A percentile compares a stretch with the other conserved stretches of the same genome.
These are phyloP conservation scores for Cantharis nigra DNA, from an alignment of 2,888 invertebrate species.

Conservation along the genomic window DNA sequence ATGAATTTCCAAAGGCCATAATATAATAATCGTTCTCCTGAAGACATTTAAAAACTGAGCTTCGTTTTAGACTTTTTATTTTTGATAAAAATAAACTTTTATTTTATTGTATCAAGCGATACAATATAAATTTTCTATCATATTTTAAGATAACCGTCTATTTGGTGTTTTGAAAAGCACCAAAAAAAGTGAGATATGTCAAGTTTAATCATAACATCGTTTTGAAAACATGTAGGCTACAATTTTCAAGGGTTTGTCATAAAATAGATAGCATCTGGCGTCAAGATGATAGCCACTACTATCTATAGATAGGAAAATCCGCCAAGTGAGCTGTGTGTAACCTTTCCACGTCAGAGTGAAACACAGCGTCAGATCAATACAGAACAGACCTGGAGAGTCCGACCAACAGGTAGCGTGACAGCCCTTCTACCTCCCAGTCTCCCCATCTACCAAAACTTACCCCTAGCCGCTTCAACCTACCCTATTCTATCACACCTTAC, in stretches of 20 bases:
- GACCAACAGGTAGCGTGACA: constrained; percentile 50
- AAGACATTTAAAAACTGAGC: neutral
- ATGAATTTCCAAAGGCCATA: neutral
- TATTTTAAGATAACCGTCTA: neutral
- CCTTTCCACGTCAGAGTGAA: constrained; percentile 42
- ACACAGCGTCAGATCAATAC: constrained; percentile 43
- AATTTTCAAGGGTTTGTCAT: constrained; percentile 8
- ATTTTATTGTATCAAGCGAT: neutral
- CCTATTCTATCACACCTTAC: constrained; percentile 19
- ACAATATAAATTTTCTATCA: neutral
- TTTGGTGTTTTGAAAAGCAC: neutral
- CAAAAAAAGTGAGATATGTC: neutral
- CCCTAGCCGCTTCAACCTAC: constrained; percentile 21
- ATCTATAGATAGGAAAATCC: constrained; percentile 33
- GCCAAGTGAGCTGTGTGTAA: constrained; percentile 41
- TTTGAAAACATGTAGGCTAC: constrained; percentile 1
- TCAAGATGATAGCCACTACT: constrained; percentile 16
- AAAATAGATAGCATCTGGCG: constrained; percentile 13
- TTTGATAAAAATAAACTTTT: neutral
- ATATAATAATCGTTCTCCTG: neutral
- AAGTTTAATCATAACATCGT: neutral
- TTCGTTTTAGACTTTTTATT: neutral
- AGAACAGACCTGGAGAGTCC: constrained; percentile 44
- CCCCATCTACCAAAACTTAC: constrained; percentile 27
- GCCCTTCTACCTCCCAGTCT: constrained; percentile 31